Evolutionary conservation across 2,113 vertebrate species (phyloP), one percentile per base, ranked within the genome.

Genomic region (Calyptomena viridis): DNA sequence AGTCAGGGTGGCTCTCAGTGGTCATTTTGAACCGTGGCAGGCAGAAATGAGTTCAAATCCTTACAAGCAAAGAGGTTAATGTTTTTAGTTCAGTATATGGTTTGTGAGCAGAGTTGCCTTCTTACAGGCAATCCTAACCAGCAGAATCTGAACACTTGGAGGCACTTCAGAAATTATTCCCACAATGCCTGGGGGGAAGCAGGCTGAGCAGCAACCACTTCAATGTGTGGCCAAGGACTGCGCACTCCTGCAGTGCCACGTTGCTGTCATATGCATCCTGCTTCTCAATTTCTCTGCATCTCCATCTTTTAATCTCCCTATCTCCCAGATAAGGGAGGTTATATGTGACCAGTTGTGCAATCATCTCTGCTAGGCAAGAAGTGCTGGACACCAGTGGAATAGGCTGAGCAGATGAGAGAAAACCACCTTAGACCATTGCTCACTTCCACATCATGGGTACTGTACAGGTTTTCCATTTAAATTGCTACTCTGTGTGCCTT

Each of bases 31-130:
- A 90, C 67, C 2, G 16, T 94, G 83, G 92, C n/a, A 58, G 82
- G 77, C 87, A 94, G 89, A 95, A 97, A 96, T 97, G 87, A 95
- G 92, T 97, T 97, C 94, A 96, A 52, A 96, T 91, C 91, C 81
- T 93, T 95, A 95, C 56, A 93, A 87, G 97, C 87, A 95, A 85
- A 90, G 77, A 84, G 94, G 94, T 97, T 97, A 96, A 96, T 81
- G 37, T 84, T 87, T 96, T 91, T 78, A 73, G 89, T 87, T 95
- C 84, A 56, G 69, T 71, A 25, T 94, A 75, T 84, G 90, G 72
- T 76, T 94, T 90, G 92, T 94, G 95, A 96, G 71, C 63, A 91
- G 90, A 93, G 77, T 60, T 69, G 56, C 79, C 87, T 72, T 94
- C 78, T 94, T 84, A 28, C 33, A 78, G 74, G 62, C 92, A 75